A percentile compares a stretch with the other conserved stretches of the same genome.
Evolutionary conservation across 2,797 vertebrate genomes (phyloP).

Genomic region (Caiman crocodilus): DNA sequence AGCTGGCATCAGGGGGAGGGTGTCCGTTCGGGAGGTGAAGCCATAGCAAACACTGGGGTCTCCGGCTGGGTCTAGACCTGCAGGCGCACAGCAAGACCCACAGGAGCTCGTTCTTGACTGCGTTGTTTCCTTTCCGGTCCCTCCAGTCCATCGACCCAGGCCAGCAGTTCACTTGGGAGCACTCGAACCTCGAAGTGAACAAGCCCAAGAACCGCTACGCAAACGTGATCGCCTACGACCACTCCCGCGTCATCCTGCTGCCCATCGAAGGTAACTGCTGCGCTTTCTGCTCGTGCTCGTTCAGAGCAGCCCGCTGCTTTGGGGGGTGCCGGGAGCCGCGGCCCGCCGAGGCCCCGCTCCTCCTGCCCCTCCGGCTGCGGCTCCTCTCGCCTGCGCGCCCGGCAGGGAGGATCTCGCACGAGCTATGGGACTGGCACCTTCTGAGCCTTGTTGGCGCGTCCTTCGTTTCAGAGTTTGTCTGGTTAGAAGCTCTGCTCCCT

Average conservation of each 20-base stretch:
- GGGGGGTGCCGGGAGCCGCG: background rate
- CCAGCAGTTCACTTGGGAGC: constrained; percentile 99
- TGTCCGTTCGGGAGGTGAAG: background rate
- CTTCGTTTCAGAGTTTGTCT: constrained; percentile 17
- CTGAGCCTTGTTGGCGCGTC: background rate
- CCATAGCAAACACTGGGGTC: background rate
- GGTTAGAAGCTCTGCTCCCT: constrained; percentile 9
- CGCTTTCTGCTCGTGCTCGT: rapidly evolving
- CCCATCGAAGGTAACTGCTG: constrained; percentile 90
- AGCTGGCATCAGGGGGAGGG: too few relatives aligned
- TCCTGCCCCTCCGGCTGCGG: background rate
- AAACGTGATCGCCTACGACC: constrained; percentile 98
- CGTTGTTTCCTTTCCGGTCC: background rate
- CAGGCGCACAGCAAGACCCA: rapidly evolving
- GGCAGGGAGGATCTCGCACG: background rate
- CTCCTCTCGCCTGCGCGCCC: background rate
- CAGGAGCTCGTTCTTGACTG: background rate
- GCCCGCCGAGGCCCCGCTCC: background rate
- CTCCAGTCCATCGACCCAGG: constrained; percentile 96
- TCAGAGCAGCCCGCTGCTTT: rapidly evolving
- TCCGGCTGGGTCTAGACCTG: background rate
- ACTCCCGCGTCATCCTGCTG: constrained; percentile 95
- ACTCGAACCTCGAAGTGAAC: constrained; percentile 98
- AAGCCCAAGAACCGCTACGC: constrained; percentile 99
- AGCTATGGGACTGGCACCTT: background rate